Base-by-base conservation (phyloP, 2,888 invertebrate species). In the Cheilosia vernalis region DNA sequence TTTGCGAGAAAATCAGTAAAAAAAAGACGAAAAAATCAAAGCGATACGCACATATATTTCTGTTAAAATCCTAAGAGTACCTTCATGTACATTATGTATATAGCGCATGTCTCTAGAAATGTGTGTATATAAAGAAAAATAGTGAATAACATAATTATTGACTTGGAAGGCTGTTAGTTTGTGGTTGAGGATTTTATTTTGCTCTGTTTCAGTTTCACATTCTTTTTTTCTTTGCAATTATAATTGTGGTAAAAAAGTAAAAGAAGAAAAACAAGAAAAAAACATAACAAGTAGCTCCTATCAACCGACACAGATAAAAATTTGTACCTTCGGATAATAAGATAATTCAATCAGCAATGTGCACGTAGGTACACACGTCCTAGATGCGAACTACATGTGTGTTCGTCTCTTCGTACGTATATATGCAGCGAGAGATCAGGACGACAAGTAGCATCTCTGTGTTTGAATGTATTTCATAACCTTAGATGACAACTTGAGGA, bases 71-170 rank as follows among this genome's bases (percentile, higher is more conserved):
- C 58, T 63, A 63, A 83, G 49, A 74, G 17, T 73, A 51, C 47
- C 33, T 56, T 58, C 60, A 58, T 49, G 17, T 64, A 56, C 33
- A 61, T 21, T 33, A 60, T 44, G 49, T 60, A 24, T 53, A 74
- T 84, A 66, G 79, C 79, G 84, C 84, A 79, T 79, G 79, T 79
- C 79, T 76, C 58, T 79, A 55, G 64, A 84, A 79, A 84, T 79
- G 74, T 84, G 84, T 84, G 61, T 84, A 79, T 84, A 74, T 76
- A 60, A 76, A 79, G 73, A 76, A 84, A 61, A 84, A 74, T 76
- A 60, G 70, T 76, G 79, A 84, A 84, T 84, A 84, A 84, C 79
- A 84, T 67, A 79, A 79, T 84, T 84, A 84, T 74, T 84, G 84
- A 79, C 84, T 79, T 74, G 84, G 60, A 79, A 74, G 79, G 79